Conservation (phyloP, 2,888 invertebrate species). For the Metopia argyrocephala region DNA sequence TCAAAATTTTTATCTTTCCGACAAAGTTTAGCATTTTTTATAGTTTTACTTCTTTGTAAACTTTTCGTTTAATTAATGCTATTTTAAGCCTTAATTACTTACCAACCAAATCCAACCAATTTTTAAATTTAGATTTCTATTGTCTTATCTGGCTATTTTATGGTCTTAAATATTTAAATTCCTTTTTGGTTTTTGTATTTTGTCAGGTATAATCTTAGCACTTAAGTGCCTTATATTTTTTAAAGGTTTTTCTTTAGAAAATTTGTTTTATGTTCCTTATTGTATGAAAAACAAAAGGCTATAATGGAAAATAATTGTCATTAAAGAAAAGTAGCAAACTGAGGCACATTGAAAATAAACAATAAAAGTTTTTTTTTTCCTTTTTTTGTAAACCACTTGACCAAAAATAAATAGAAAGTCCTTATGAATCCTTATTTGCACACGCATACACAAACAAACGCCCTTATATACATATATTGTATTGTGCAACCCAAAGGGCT, state of each 20-base stretch:
- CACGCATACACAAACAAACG: not conserved
- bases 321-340: conserved; percentile 9
- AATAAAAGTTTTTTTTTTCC: too few relatives aligned
- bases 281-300: conserved; percentile 11
- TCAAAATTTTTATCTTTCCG: too few relatives aligned
- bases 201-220: conserved; percentile 24
- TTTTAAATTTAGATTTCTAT: too few relatives aligned
- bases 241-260: too few relatives aligned
- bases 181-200: conserved; percentile 20
- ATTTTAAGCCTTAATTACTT: too few relatives aligned
- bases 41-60: too few relatives aligned
- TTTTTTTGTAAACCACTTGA: conserved; percentile 8
- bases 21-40: too few relatives aligned
- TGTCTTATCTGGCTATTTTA: too few relatives aligned
- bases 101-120: too few relatives aligned
- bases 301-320: conserved; percentile 14
- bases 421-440: conserved; percentile 5
- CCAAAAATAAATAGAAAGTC: conserved; percentile 10
- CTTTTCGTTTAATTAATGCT: too few relatives aligned
- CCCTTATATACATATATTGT: not conserved
- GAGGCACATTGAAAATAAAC: conserved; percentile 8
- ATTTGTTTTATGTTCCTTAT: too few relatives aligned
- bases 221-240: conserved; percentile 15
- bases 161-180: not conserved
- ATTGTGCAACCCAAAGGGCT: too few relatives aligned